Evolutionary conservation across 2,113 vertebrate genomes (phyloP), one percentile per base, ranked within the genome.

Genomic region (Dromas ardeola): DNA sequence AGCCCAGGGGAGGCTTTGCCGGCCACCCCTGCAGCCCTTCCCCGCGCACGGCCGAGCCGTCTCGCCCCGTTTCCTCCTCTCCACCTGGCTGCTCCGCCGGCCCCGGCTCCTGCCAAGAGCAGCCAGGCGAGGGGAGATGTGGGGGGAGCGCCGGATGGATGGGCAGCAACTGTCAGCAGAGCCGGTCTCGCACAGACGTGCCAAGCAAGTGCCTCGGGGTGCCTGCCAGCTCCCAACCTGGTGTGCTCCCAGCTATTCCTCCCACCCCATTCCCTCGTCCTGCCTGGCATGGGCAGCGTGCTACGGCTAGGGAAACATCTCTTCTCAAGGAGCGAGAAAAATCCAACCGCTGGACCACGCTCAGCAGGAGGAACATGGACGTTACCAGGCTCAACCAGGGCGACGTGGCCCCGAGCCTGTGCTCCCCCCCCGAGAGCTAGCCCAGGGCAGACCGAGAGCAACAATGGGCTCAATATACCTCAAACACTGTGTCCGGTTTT

Each of bases 271-370:
- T 45, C 50, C 59, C 49, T 66, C 7, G 5, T 2, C 55, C 21
- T 0, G 4, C 15, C 19, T 29, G 5, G 77, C 42, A 16, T 0
- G 0, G 29, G 45, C 29, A 18, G n/a, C 34, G 5, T 1, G 20
- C 73, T 26, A 8, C 1, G 9, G 69, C 34, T 29, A 36, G 5
- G 23, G 6, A 32, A 36, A 3, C 21, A 0, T 36, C 52, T 32
- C 61, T 45, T 20, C 62, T 3, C 0, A 3, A 59, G 58, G n/a
- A 69, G 53, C 9, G 10, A 20, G 62, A 6, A n/a, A 72, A 52
- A 40, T 2, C 30, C n/a, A 76, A 47, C 29, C 6, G 0, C 38
- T 1, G 3, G 58, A 6, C 15, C 20, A 3, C 0, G 3, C 40
- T 34, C 32, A 13, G 59, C 32, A n/a, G 71, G 43, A 79, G 36